Percentiles rank a stretch among this genome's conserved stretches.
Conservation (phyloP, 2,888 invertebrate genomes). For the Drosophila nr. medialis region DNA sequence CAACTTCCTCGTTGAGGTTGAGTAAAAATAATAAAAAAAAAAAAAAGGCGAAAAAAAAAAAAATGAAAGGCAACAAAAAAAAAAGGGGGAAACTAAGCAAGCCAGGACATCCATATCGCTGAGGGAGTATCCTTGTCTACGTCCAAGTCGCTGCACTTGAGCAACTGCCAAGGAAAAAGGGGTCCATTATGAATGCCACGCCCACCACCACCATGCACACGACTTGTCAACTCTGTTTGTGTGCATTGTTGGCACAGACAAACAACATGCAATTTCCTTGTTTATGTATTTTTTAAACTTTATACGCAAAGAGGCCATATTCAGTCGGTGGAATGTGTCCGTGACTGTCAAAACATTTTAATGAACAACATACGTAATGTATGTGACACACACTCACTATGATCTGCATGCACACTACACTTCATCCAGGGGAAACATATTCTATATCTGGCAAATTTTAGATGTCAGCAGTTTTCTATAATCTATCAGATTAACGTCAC, state of each 20-base stretch:
- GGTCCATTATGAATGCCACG: slow-evolving; percentile 33
- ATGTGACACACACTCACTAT: neutral
- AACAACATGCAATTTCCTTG: slow-evolving; percentile 21
- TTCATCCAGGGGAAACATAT: neutral
- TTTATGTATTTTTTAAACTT: slow-evolving; percentile 4
- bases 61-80: slow-evolving; percentile 2
- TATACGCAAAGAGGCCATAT: neutral
- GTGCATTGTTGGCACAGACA: slow-evolving; percentile 13
- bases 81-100: neutral
- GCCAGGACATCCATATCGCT: slow-evolving; percentile 19
- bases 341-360: slow-evolving; percentile 1
- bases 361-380: neutral
- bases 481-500: too few species aligned
- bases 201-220: slow-evolving; percentile 18
- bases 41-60: slow-evolving; percentile 4
- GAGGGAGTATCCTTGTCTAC: slow-evolving; percentile 2
- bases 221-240: slow-evolving; percentile 23
- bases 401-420: neutral
- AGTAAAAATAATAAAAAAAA: slow-evolving; percentile 38
- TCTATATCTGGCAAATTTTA: neutral
- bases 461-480: neutral
- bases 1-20: slow-evolving; percentile 64
- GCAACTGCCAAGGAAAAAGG: slow-evolving; percentile 42
- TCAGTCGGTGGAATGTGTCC: neutral
- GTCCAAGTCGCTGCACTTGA: slow-evolving; percentile 50